Conservation (phyloP, 2,888 invertebrate genomes). For the Tanypteryx hageni region DNA sequence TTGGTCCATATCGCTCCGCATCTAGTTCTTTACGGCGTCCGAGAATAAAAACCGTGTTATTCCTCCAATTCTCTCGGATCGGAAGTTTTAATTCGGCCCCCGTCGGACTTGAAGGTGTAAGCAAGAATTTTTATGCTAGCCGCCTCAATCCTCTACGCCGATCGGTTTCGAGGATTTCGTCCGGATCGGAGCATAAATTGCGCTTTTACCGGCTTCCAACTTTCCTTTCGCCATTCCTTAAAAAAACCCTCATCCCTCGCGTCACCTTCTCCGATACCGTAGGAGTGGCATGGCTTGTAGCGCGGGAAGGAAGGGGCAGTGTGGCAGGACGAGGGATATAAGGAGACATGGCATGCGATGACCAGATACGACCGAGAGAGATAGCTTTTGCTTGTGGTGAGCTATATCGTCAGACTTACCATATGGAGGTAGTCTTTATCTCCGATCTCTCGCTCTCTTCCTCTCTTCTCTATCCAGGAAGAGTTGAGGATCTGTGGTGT, state of each 20-base stretch:
- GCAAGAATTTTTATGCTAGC: neutral
- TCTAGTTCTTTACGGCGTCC: neutral
- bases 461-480: constrained; percentile 36
- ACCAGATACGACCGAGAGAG: constrained; percentile 54
- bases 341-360: constrained; percentile 62
- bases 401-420: constrained; percentile 42
- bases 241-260: neutral
- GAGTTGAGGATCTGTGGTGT: constrained; percentile 2
- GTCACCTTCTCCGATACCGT: neutral
- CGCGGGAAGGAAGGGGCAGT: constrained; percentile 1
- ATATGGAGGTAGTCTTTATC: constrained; percentile 48
- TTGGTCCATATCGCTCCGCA: neutral
- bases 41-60: neutral
- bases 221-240: neutral
- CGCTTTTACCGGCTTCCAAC: neutral
- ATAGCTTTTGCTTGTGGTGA: constrained; percentile 49
- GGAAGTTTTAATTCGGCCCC: neutral
- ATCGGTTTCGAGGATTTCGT: neutral
- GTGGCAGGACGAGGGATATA: constrained; percentile 33
- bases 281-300: neutral
- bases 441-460: constrained; percentile 17
- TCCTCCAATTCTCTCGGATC: neutral
- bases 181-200: neutral
- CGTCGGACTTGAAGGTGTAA: too few relatives aligned
- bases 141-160: neutral